These are phyloP conservation scores for Diadophis punctatus DNA, from an alignment of 2,113 vertebrate genomes.

Conservation along the genomic window DNA sequence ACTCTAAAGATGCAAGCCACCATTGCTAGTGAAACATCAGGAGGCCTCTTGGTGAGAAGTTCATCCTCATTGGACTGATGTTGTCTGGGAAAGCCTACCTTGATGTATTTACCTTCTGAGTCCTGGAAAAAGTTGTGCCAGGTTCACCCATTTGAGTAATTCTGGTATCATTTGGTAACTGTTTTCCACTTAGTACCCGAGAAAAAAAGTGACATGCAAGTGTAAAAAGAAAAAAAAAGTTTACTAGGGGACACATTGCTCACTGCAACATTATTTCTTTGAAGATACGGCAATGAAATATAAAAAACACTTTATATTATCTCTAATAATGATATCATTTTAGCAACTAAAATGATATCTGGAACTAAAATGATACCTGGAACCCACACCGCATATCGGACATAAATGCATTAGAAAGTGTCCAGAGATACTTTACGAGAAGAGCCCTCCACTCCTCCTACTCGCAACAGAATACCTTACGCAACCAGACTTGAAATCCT, in stretches of 20 bases:
- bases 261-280: background rate
- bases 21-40: background rate
- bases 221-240: no score
- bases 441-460: no score
- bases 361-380: no score
- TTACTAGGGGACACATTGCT: background rate
- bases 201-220: no score
- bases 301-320: background rate
- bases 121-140: background rate
- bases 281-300: background rate
- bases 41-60: background rate
- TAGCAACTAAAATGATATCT: no score
- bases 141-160: no score
- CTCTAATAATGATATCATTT: background rate
- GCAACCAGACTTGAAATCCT: no score
- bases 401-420: no score
- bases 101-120: background rate
- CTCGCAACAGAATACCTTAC: no score
- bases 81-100: background rate
- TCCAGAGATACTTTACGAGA: no score
- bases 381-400: no score
- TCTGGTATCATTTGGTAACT: background rate
- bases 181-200: no score
- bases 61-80: background rate
- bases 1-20: background rate